phyloP scores from a whole-genome alignment of 2,113 vertebrate species.

The Hylia prasina region DNA sequence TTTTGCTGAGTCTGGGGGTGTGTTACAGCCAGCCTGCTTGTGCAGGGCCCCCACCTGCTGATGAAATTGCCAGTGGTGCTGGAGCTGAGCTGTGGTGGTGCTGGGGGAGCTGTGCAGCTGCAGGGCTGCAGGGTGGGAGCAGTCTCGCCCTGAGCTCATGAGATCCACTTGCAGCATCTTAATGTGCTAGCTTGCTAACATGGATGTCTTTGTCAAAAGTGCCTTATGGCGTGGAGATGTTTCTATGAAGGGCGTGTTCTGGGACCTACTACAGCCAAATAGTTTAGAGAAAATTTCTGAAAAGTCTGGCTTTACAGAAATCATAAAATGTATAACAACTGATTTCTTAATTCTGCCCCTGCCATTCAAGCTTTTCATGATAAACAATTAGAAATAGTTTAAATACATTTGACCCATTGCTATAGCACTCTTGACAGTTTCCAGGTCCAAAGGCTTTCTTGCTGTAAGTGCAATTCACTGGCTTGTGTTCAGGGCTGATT shows the following conservation, averaged over 20 bases:
- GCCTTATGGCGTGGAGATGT: accelerated
- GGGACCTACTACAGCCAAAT: not conserved
- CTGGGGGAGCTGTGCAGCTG: not conserved
- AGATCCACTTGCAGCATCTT: accelerated
- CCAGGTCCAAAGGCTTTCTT: accelerated
- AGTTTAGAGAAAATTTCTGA: not conserved
- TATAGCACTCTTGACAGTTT: not conserved
- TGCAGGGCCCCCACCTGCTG: accelerated
- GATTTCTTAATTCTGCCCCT: not conserved
- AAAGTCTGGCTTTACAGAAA: not conserved
- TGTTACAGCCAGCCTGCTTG: too few species aligned
- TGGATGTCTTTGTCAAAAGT: accelerated
- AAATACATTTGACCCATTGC: not conserved
- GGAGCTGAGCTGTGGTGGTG: not conserved
- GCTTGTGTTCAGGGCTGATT: not conserved
- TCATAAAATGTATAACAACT: accelerated
- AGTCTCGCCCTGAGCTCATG: accelerated
- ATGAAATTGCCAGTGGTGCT: accelerated
- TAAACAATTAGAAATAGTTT: not conserved
- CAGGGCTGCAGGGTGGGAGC: not conserved
- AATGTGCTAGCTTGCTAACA: accelerated
- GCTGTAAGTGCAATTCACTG: accelerated
- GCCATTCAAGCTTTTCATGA: not conserved
- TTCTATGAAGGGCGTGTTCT: accelerated
- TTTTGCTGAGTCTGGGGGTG: not conserved